These are phyloP conservation scores for Gryllus bimaculatus DNA, from an alignment of 1,140 invertebrate species.

Conservation along the genomic window DNA sequence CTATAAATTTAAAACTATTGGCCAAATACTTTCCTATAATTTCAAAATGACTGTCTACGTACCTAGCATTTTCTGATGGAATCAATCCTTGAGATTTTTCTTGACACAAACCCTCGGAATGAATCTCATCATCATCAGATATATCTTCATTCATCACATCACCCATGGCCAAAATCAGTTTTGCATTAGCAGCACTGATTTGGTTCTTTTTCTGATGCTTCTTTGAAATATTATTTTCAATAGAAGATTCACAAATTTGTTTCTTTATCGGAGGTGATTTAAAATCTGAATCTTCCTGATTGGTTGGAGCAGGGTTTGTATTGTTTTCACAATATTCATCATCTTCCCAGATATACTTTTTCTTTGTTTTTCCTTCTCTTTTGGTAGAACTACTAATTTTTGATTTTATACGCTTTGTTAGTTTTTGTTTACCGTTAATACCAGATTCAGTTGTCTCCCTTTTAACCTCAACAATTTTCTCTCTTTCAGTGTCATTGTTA, in stretches of 20 bases:
- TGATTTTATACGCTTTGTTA: not conserved
- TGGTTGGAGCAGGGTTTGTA: not conserved
- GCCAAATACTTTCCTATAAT: too few species aligned
- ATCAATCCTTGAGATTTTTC: too few species aligned
- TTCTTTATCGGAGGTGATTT: not conserved
- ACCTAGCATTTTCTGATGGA: too few species aligned
- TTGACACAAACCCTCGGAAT: too few species aligned
- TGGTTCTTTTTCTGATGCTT: not conserved
- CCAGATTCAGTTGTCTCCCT: not conserved
- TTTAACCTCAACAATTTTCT: not conserved
- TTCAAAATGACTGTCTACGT: too few species aligned
- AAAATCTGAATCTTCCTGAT: not conserved
- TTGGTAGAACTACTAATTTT: not conserved
- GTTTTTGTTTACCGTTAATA: slow-evolving; percentile 7
- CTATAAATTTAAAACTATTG: too few species aligned
- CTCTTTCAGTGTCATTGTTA: not conserved
- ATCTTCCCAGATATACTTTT: slow-evolving; percentile 23
- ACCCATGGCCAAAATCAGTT: not conserved
- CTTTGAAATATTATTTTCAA: not conserved
- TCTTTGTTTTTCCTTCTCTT: slow-evolving; percentile 2
- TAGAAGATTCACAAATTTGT: not conserved
- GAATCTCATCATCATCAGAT: too few species aligned
- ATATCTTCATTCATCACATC: too few species aligned
- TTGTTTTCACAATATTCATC: slow-evolving; percentile 25
- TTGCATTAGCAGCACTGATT: not conserved